phyloP scores from a whole-genome alignment of 1,140 invertebrate genomes.

The Neotoxoptera formosana region DNA sequence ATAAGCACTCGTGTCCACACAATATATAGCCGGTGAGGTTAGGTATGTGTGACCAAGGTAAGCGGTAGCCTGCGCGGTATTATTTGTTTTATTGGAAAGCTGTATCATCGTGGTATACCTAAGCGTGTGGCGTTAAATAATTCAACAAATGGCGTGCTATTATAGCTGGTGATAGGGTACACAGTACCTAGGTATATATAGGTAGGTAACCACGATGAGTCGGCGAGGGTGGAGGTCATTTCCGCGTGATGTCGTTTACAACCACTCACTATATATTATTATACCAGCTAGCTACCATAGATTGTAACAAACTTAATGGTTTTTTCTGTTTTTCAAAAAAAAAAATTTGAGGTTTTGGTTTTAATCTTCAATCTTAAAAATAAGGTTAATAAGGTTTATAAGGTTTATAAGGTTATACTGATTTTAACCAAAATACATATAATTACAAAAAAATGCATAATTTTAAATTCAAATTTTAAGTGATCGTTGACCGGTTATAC shows the following conservation, averaged over 20 bases:
- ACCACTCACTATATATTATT: too few relatives aligned
- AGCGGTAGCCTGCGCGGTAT: background rate
- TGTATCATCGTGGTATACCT: background rate
- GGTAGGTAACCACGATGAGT: background rate
- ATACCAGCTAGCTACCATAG: too few relatives aligned
- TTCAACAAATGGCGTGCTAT: background rate
- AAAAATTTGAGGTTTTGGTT: too few relatives aligned
- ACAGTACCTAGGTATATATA: background rate
- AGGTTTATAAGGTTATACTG: too few relatives aligned
- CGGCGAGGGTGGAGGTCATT: background rate
- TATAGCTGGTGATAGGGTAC: background rate
- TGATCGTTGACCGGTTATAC: too few relatives aligned
- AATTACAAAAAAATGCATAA: too few relatives aligned
- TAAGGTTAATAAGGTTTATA: too few relatives aligned
- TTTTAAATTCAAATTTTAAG: too few relatives aligned
- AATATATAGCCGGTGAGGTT: background rate
- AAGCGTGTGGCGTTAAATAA: background rate
- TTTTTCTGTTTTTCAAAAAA: too few relatives aligned
- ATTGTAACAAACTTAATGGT: too few relatives aligned
- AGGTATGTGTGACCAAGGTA: background rate
- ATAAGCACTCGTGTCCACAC: background rate
- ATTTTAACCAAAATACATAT: too few relatives aligned
- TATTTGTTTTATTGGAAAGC: background rate
- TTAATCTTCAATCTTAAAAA: too few relatives aligned
- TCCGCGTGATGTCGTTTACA: background rate